Evolutionary conservation across 2,797 vertebrate genomes (phyloP).

Genomic region (Sphenodon punctatus): DNA sequence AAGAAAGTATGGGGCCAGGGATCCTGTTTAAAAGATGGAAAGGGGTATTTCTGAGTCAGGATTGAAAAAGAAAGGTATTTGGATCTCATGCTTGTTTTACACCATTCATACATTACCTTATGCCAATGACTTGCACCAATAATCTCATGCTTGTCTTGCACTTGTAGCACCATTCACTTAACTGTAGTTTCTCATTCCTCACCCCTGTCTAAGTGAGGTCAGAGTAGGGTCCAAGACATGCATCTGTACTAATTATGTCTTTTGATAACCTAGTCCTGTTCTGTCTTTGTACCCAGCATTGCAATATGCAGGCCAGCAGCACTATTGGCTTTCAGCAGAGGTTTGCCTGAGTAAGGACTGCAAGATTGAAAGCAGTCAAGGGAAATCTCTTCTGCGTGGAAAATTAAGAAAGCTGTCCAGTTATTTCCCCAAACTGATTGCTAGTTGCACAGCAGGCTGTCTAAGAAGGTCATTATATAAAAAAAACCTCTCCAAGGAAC

Average conservation of each 20-base stretch:
- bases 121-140: no score
- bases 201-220: not conserved
- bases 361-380: constrained; percentile 12
- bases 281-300: not conserved
- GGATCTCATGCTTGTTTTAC: no score
- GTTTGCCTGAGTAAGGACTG: not conserved
- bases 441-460: constrained; percentile 1
- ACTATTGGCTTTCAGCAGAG: not conserved
- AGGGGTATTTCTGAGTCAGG: not conserved
- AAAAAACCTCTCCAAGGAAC: constrained; percentile 9
- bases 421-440: constrained; percentile 21
- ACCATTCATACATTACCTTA: no score
- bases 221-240: not conserved
- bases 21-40: not conserved
- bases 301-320: not conserved
- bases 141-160: not conserved
- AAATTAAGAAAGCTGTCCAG: constrained; percentile 35
- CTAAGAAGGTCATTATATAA: constrained; percentile 13
- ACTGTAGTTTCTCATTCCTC: not conserved
- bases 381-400: constrained; percentile 2
- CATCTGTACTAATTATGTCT: not conserved
- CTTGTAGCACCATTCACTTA: not conserved
- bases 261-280: not conserved
- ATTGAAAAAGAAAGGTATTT: no score
- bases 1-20: no score